phyloP scores from a whole-genome alignment of 2,888 invertebrate species.

The Rhingia campestris region DNA sequence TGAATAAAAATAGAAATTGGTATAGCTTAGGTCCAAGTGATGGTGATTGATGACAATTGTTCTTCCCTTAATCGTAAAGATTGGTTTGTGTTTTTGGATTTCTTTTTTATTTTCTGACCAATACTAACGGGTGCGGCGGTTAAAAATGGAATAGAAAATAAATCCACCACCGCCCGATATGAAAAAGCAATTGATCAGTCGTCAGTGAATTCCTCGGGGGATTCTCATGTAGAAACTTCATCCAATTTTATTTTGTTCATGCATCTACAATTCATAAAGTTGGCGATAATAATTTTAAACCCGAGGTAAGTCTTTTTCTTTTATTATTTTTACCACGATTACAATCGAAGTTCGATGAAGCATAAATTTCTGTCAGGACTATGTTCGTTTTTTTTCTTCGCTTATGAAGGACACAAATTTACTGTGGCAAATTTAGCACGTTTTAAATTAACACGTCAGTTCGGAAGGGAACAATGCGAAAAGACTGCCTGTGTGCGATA shows the following conservation, averaged over 20 bases:
- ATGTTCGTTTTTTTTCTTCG: not conserved
- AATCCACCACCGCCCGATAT: not conserved
- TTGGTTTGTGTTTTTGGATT: not conserved
- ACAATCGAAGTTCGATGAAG: constrained; percentile 39
- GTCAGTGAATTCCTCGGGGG: not conserved
- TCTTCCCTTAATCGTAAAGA: not conserved
- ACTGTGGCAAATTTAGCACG: not conserved
- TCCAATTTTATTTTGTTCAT: not conserved
- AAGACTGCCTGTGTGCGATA: too few relatives aligned
- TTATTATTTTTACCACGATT: constrained; percentile 51
- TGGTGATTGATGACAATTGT: constrained; percentile 25
- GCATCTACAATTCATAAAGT: constrained; percentile 17
- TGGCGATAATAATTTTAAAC: constrained; percentile 39
- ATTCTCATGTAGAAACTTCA: not conserved
- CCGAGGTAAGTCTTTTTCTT: constrained; percentile 44
- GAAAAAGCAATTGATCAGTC: constrained; percentile 45
- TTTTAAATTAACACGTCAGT: constrained; percentile 32
- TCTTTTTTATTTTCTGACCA: not conserved
- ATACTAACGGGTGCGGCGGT: not conserved
- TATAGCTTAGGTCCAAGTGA: constrained; percentile 18
- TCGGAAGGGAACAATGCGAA: constrained; percentile 4
- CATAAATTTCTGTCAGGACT: constrained; percentile 50
- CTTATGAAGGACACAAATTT: too few relatives aligned
- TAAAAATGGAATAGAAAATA: not conserved
- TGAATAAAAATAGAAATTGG: constrained; percentile 32